These are phyloP conservation scores for Pterostichus madidus DNA, from an alignment of 2,888 invertebrate genomes.

Conservation along the genomic window DNA sequence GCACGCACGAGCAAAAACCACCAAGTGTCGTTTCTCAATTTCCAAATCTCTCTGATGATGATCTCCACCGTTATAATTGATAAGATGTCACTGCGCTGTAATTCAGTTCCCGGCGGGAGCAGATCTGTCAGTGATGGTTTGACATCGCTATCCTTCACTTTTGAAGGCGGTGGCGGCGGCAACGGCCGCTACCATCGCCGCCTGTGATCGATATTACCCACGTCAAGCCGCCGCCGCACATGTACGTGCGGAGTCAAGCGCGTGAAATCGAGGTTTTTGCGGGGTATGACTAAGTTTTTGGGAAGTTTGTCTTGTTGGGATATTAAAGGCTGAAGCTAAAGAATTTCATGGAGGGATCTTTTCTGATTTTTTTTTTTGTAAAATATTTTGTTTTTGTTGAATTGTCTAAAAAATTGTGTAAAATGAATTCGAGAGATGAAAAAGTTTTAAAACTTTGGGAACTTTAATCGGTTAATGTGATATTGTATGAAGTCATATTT, in stretches of 20 bases:
- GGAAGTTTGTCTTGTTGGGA: conserved; percentile 7
- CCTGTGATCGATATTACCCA: conserved; percentile 28
- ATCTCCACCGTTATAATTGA: conserved; percentile 24
- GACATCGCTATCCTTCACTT: conserved; percentile 30
- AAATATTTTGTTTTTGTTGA: not conserved
- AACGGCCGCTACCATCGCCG: not conserved
- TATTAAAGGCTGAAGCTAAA: not conserved
- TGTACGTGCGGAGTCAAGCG: conserved; percentile 27
- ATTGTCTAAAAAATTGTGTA: too few relatives aligned
- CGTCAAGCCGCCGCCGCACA: not conserved
- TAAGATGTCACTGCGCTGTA: conserved; percentile 25
- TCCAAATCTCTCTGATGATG: conserved; percentile 3
- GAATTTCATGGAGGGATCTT: too few relatives aligned
- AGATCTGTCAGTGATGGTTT: conserved; percentile 26
- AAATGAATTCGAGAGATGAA: too few relatives aligned
- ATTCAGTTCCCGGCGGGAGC: conserved; percentile 2
- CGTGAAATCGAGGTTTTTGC: conserved; percentile 13
- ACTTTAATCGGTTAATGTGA: too few relatives aligned
- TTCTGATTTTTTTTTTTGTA: not conserved
- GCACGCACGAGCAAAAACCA: not conserved
- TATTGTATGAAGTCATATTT: too few relatives aligned
- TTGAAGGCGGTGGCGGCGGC: conserved; percentile 7
- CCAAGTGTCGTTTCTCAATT: conserved; percentile 18
- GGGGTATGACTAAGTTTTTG: conserved; percentile 1
- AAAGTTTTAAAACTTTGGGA: too few relatives aligned